Percentiles rank a stretch among this genome's conserved stretches.
Conservation (phyloP, 2,113 vertebrate genomes). For the Acrocephalus arundinaceus region DNA sequence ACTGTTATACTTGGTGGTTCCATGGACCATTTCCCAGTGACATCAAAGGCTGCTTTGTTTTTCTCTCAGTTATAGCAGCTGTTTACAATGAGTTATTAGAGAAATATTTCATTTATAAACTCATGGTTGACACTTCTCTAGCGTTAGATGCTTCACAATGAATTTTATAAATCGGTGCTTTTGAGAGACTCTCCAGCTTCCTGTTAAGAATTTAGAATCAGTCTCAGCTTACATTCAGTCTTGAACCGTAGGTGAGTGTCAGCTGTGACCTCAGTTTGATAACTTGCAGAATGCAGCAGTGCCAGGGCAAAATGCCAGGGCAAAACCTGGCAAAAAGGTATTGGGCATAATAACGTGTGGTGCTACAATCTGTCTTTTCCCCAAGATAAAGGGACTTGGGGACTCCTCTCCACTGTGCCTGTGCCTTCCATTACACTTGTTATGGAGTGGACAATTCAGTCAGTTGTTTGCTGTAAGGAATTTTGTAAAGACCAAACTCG, state of each 20-base stretch:
- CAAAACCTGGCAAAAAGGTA: neutral
- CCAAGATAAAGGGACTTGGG: accelerated
- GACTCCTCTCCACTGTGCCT: neutral
- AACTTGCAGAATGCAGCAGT: neutral
- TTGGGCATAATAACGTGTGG: neutral
- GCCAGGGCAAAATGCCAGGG: neutral
- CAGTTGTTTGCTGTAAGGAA: neutral
- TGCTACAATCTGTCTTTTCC: neutral
- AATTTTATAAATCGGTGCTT: neutral
- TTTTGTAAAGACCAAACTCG: too few relatives aligned
- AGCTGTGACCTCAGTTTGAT: neutral
- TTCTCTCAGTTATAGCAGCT: neutral
- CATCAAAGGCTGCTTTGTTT: neutral
- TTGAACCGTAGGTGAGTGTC: neutral
- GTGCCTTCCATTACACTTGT: neutral
- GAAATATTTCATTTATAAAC: neutral
- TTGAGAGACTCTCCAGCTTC: neutral
- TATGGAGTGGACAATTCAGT: neutral
- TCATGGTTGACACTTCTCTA: neutral
- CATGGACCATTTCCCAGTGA: neutral
- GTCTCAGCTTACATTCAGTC: neutral
- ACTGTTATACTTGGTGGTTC: neutral
- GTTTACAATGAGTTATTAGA: neutral
- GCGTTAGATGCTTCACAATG: neutral
- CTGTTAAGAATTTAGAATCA: neutral